phyloP scores from a whole-genome alignment of 2,113 vertebrate genomes.

The Odocoileus hemionus region DNA sequence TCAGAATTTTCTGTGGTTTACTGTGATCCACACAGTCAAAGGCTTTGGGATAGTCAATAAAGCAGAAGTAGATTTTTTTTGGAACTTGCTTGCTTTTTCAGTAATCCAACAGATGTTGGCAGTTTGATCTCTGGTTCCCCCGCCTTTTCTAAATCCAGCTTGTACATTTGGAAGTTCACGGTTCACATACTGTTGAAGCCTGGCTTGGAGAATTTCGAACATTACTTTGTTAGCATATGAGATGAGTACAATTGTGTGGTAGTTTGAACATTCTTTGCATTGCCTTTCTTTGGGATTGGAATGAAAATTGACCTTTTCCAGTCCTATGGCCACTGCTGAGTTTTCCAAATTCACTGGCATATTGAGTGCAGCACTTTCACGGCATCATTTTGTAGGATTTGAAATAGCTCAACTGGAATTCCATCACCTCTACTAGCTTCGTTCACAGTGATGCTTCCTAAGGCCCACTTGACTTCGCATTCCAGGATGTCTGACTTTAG shows the following conservation, averaged over 20 bases:
- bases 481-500: not conserved
- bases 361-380: not conserved
- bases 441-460: not conserved
- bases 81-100: not conserved
- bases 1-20: not conserved
- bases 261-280: not conserved
- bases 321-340: not conserved
- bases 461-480: not conserved
- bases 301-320: not conserved
- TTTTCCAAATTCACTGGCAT: not conserved
- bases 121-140: not conserved
- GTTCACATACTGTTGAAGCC: not conserved
- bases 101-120: not conserved
- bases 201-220: not conserved
- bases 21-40: not conserved
- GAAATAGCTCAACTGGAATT: not conserved
- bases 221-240: not conserved
- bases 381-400: not conserved
- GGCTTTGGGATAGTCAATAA: not conserved
- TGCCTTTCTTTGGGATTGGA: not conserved
- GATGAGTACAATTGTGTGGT: not conserved
- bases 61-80: not conserved
- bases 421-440: not conserved
- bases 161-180: not conserved
- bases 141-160: not conserved